Conservation (phyloP, 2,888 invertebrate genomes). For the Drosophila limbata region DNA sequence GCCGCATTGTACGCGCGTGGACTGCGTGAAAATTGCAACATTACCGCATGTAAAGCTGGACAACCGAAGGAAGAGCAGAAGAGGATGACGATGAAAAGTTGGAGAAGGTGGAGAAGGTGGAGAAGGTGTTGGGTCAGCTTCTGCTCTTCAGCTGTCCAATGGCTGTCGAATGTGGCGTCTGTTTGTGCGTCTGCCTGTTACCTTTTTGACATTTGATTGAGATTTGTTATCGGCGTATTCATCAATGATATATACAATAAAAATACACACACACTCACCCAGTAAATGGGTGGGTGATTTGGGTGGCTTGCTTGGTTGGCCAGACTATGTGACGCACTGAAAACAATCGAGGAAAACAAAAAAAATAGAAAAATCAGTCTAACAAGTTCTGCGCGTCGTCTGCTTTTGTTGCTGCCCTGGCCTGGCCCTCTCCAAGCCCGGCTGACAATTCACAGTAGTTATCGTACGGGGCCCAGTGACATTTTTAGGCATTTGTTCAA, state of each 20-base stretch:
- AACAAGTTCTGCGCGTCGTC: slow-evolving; percentile 6
- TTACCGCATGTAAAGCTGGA: slow-evolving; percentile 75
- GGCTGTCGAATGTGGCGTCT: slow-evolving; percentile 25
- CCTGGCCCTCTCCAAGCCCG: slow-evolving; percentile 21
- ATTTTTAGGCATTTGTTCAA: slow-evolving; percentile 75
- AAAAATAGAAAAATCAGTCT: background rate
- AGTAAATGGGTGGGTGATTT: background rate
- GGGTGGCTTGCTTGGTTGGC: slow-evolving; percentile 9
- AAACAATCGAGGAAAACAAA: slow-evolving; percentile 31
- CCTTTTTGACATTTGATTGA: slow-evolving; percentile 86
- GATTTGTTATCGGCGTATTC: slow-evolving; percentile 85
- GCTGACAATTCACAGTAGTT: slow-evolving; percentile 65
- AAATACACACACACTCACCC: slow-evolving; percentile 57
- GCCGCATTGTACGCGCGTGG: slow-evolving; percentile 61
- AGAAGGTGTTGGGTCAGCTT: background rate
- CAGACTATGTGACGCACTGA: slow-evolving; percentile 51
- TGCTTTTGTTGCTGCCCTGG: slow-evolving; percentile 6
- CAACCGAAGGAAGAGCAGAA: background rate
- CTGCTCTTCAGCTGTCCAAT: slow-evolving; percentile 27
- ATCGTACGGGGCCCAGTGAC: slow-evolving; percentile 70
- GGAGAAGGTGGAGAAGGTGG: background rate
- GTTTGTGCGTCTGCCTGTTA: slow-evolving; percentile 76
- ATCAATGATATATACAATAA: slow-evolving; percentile 84
- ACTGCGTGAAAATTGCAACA: slow-evolving; percentile 83
- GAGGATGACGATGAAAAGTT: background rate